A percentile compares a stretch with the other conserved stretches of the same genome.
phyloP scores from a whole-genome alignment of 2,888 invertebrate genomes.

The Ennomos quercinarius region DNA sequence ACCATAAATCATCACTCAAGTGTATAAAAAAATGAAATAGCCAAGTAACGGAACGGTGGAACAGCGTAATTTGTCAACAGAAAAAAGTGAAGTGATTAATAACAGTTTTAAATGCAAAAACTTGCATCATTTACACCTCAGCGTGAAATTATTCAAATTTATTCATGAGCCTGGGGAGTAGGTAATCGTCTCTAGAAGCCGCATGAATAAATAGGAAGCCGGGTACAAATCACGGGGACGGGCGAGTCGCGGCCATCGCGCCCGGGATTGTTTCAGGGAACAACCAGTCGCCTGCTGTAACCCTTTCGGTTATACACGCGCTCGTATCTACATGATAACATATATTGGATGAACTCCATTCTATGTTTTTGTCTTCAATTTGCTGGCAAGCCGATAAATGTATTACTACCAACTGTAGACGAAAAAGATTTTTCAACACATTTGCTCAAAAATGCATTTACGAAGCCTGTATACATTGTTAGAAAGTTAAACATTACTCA shows the following conservation, averaged over 20 bases:
- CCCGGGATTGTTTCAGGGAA: conserved; percentile 45
- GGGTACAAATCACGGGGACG: conserved; percentile 73
- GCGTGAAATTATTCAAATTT: conserved; percentile 79
- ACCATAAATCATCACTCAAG: conserved; percentile 15
- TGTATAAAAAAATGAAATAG: no score
- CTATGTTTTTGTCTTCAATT: not conserved
- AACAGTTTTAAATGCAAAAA: conserved; percentile 80
- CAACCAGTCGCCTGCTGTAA: conserved; percentile 19
- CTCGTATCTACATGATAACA: no score
- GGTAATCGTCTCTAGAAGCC: conserved; percentile 78
- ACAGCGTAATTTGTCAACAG: conserved; percentile 60
- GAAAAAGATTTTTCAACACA: no score
- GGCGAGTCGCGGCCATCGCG: conserved; percentile 49
- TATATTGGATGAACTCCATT: not conserved
- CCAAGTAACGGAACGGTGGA: conserved; percentile 32
- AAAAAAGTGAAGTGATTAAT: conserved; percentile 71
- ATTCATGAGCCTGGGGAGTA: conserved; percentile 77
- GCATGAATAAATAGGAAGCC: conserved; percentile 80
- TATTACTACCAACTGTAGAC: no score
- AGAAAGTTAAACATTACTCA: no score
- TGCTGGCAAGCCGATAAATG: not conserved
- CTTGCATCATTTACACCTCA: conserved; percentile 81
- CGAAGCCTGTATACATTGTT: no score
- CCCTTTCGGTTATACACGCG: conserved; percentile 9
- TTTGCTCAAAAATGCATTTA: no score